Evolutionary conservation across 2,888 invertebrate species (phyloP), one percentile per base, ranked within the genome.

Genomic region (Pyrochroa serraticornis): DNA sequence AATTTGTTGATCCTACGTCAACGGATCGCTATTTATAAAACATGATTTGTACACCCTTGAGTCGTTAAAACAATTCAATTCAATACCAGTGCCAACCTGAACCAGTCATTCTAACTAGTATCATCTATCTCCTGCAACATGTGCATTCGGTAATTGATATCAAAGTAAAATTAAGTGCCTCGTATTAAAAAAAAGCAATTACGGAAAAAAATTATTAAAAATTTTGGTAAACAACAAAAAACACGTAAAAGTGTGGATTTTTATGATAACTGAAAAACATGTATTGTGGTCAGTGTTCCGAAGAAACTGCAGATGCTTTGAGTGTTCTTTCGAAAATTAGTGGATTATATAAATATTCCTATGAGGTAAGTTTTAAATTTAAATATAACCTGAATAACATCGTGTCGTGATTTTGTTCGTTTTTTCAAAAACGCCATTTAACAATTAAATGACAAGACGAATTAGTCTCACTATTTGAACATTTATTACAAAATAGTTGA

Each of bases 211-310:
- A 6, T 22, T 6, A 31, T 7, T 5, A 12, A 14, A 8, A 14
- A 3, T 10, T 39, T 9, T 49, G 32, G 38, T 38, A 31, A 30
- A 33, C 6, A 33, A n/a, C n/a, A n/a, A n/a, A 31, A 22, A 22
- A 22, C 5, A 22, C 2, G 2, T 44, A 32, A 7, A 8, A 30
- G 44, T 38, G 57, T 44, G 43, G 38, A 51, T 36, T 43, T 44
- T n/a, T 9, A 14, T 32, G 32, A 30, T 10, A 9, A 39, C 13
- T 10, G 3, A 39, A 12, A 48, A 60, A 42, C 32, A 75, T 76
- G 76, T 74, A 73, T 63, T 75, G 76, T 65, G 72, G 71, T 35
- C 71, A 70, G 45, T 75, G 74, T 57, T 71, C 74, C 0, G 75
- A 75, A 62, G 70, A 69, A 30, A 68, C 70, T 7, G 71, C 71